Percentiles rank a stretch among this genome's conserved stretches.
Conservation (phyloP, 92 coral and sea anemone genomes). For the Porites evermanni region DNA sequence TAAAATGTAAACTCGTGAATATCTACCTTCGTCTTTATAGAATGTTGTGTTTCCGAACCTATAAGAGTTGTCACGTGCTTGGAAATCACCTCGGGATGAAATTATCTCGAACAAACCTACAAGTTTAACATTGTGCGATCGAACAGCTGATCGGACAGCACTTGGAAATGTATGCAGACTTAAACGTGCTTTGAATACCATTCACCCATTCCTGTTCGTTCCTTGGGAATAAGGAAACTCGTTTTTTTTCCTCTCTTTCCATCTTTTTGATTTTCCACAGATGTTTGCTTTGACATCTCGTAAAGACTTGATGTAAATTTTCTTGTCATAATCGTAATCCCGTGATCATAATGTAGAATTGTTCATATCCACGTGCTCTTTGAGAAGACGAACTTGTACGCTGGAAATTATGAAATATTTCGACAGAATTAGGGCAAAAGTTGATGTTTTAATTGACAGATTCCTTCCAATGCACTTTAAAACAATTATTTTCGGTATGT, state of each 20-base stretch:
- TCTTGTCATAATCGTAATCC: too few relatives aligned
- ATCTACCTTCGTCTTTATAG: conserved; percentile 4
- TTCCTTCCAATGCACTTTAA: too few relatives aligned
- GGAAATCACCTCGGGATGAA: conserved; percentile 1
- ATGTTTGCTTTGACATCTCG: conserved; percentile 22
- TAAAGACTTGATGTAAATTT: not conserved
- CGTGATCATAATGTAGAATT: not conserved
- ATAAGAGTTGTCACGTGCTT: conserved; percentile 13
- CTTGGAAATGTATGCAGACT: not conserved
- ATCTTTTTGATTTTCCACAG: conserved; percentile 21
- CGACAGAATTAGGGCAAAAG: too few relatives aligned
- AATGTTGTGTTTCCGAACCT: not conserved
- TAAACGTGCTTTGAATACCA: not conserved
- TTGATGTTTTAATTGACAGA: too few relatives aligned
- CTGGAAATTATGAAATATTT: not conserved
- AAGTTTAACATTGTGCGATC: conserved; percentile 20
- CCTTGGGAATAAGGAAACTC: not conserved
- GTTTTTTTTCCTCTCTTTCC: conserved; percentile 31
- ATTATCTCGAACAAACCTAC: conserved; percentile 27
- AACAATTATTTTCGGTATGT: too few relatives aligned
- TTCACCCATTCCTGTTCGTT: conserved; percentile 12
- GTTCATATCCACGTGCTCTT: not conserved
- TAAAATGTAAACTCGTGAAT: conserved; percentile 13
- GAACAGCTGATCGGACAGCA: not conserved
- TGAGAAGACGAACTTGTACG: not conserved